Evolutionary conservation across 2,888 invertebrate genomes (phyloP).

Genomic region (Marronus borbonicus): DNA sequence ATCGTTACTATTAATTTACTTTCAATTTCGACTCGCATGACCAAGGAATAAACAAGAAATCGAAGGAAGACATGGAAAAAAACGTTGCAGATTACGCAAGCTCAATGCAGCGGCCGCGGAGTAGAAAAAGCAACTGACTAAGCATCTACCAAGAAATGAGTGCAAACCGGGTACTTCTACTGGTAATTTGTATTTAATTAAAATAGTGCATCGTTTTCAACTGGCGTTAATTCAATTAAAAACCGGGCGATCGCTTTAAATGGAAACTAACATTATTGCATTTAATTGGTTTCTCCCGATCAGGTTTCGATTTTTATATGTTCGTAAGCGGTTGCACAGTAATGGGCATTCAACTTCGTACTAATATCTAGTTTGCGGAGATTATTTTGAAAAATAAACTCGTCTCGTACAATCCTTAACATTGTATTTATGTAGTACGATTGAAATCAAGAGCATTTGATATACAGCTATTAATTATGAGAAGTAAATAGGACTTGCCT

Average conservation of each 20-base stretch:
- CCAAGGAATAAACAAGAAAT: not conserved
- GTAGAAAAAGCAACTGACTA: slow-evolving; percentile 29
- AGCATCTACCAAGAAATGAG: slow-evolving; percentile 6
- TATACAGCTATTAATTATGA: too few relatives aligned
- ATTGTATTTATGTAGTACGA: too few relatives aligned
- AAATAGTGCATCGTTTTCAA: slow-evolving; percentile 42
- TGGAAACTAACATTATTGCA: slow-evolving; percentile 28
- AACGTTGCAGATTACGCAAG: slow-evolving; percentile 11
- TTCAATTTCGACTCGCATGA: slow-evolving; percentile 12
- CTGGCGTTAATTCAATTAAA: slow-evolving; percentile 42
- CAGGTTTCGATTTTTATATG: not conserved
- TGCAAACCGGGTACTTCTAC: not conserved
- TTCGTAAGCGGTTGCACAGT: not conserved
- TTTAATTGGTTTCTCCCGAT: slow-evolving; percentile 16
- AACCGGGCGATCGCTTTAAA: slow-evolving; percentile 36
- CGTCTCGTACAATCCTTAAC: too few relatives aligned
- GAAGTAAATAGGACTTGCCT: too few relatives aligned
- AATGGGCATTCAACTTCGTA: not conserved
- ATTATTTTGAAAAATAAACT: too few relatives aligned
- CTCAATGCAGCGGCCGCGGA: not conserved
- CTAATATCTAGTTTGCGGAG: too few relatives aligned
- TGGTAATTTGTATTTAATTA: slow-evolving; percentile 43
- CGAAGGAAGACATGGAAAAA: not conserved
- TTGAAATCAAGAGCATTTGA: too few relatives aligned
- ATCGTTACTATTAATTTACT: slow-evolving; percentile 37